Evolutionary conservation across 2,888 invertebrate species (phyloP).

Genomic region (Pardosa pseudoannulata): DNA sequence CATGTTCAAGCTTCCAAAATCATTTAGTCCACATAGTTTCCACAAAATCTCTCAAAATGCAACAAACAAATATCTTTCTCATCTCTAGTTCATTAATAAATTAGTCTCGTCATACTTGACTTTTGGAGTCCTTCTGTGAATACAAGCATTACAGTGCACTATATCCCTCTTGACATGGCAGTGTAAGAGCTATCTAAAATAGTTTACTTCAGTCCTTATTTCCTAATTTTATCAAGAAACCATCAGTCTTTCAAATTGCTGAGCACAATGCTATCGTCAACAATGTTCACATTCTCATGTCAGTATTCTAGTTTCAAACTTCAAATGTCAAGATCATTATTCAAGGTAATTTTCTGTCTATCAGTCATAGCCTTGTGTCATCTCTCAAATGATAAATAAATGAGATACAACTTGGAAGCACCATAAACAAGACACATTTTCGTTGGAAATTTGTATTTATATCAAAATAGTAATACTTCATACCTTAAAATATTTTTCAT

Average conservation of each 20-base stretch:
- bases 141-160: not conserved
- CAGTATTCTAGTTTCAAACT: not conserved
- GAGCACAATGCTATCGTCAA: not conserved
- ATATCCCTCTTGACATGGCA: not conserved
- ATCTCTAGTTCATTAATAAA: slow-evolving; percentile 23
- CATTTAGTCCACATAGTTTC: not conserved
- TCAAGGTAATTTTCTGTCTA: too few relatives aligned
- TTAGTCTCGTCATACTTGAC: slow-evolving; percentile 1
- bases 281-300: not conserved
- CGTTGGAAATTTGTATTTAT: too few relatives aligned
- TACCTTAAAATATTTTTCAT: too few relatives aligned
- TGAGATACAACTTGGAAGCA: too few relatives aligned
- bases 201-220: slow-evolving; percentile 15
- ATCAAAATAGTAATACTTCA: too few relatives aligned
- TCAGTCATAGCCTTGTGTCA: too few relatives aligned
- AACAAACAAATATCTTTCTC: slow-evolving; percentile 2
- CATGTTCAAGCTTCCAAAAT: not conserved
- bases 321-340: too few relatives aligned
- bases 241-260: not conserved
- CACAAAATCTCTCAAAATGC: slow-evolving; percentile 32
- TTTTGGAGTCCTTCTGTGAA: slow-evolving; percentile 7
- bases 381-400: too few relatives aligned
- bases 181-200: slow-evolving; percentile 17
- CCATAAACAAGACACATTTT: too few relatives aligned
- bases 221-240: not conserved